A percentile compares a stretch with the other conserved stretches of the same genome.
These are phyloP conservation scores for Girardia tigrina DNA, from an alignment of 2,888 invertebrate species.

Conservation along the genomic window DNA sequence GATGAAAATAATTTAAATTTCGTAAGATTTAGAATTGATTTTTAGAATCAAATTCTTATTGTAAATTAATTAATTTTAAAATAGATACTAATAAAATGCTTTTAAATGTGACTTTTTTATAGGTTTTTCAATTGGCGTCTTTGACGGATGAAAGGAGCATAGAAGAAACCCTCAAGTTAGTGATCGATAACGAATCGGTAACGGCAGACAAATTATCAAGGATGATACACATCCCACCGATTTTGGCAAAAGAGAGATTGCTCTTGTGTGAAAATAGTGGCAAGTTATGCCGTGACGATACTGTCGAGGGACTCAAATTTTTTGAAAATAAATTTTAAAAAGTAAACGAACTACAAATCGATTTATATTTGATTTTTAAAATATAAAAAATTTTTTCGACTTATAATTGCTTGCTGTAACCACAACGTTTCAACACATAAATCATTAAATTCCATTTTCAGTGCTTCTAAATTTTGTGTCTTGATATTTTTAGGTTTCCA, in stretches of 20 bases:
- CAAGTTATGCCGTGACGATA: conserved; percentile 78
- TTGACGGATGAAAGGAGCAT: conserved; percentile 52
- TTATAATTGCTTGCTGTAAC: background rate
- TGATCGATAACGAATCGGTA: conserved; percentile 57
- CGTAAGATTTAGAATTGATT: too few species aligned
- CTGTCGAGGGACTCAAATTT: conserved; percentile 80
- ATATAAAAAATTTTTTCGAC: conserved; percentile 12
- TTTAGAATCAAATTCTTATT: too few species aligned
- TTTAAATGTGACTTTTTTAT: background rate
- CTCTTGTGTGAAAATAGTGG: conserved; percentile 72
- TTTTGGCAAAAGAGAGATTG: conserved; percentile 76
- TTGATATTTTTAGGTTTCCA: background rate
- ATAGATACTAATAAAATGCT: background rate
- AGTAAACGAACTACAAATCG: background rate
- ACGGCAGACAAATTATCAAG: conserved; percentile 76
- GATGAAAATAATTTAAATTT: too few species aligned
- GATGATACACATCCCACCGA: conserved; percentile 66
- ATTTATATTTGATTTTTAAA: conserved; percentile 16
- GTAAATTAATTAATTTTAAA: too few species aligned
- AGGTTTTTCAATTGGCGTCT: conserved; percentile 61
- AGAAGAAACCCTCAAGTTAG: conserved; percentile 46
- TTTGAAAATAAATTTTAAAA: conserved; percentile 68
- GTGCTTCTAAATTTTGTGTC: background rate
- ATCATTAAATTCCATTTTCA: background rate
- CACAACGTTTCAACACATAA: conserved; percentile 16